Base-by-base conservation (phyloP, 2,797 vertebrate genomes). In the Anomalospiza imberbis region DNA sequence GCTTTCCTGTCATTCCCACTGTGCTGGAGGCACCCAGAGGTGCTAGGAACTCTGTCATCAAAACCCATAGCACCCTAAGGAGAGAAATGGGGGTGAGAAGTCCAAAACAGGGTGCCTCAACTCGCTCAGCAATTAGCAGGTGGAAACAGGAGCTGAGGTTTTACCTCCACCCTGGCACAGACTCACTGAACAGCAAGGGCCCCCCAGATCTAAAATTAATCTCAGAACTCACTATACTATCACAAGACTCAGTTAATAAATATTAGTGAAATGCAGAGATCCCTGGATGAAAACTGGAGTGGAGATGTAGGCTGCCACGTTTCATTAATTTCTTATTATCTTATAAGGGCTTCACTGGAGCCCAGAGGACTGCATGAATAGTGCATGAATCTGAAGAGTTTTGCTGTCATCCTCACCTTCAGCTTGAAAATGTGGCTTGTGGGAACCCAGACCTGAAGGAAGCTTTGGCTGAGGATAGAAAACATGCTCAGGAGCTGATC, bases 301-400 rank as follows among this genome's bases (percentile, higher is more conserved):
- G 66, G 85, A 92, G 89, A 58, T 92, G 91, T 75, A 86, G 85
- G 60, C 73, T 92, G 94, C 76, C 89, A 95, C 60, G 18, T 96
- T 89, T 88, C 95, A 95, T 95, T 95, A 94, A 94, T 88, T 96
- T 93, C 92, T 95, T 93, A 96, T 94, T 97, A 95, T 94, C 82
- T 93, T 95, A 66, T 94, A 88, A 95, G 89, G 85, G 91, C 84
- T 94, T 70, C 94, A 94, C 19, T 94, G 91, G 54, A 95, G 93
- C 92, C 85, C 67, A 32, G 85, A 96, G 83, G 80, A 88, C 93
- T 94, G 74, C 88, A 85, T 78, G 93, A 94, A 94, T 60, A 95
- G 94, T 94, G 85, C 79, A 95, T 95, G 91, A 96, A 96, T 93
- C 93, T 90, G 92, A 65, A 86, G 53, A 90, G 89, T 40, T 65